Evolutionary conservation across 1,140 invertebrate genomes (phyloP).

Genomic region (Nylanderia fulva): DNA sequence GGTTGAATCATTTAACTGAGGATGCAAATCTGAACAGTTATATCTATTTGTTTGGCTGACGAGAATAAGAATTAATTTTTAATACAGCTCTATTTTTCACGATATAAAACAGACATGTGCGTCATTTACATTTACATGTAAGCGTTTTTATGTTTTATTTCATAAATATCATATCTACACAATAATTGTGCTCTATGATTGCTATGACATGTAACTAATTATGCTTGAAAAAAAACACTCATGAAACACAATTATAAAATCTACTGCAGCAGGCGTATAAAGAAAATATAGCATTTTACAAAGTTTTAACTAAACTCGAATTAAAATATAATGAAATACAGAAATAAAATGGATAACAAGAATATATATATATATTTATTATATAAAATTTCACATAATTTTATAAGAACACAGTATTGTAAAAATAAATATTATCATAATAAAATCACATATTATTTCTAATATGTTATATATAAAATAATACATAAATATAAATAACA

Average conservation of each 20-base stretch:
- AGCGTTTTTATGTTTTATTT: not conserved
- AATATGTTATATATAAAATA: not conserved
- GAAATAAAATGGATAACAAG: not conserved
- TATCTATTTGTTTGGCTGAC: not conserved
- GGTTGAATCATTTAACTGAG: not conserved
- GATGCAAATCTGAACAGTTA: not conserved
- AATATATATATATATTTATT: conserved; percentile 13
- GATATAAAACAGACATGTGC: too few relatives aligned
- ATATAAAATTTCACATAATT: conserved; percentile 17
- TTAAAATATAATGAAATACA: not conserved
- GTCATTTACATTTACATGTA: not conserved
- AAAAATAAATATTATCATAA: conserved; percentile 6
- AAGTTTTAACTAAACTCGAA: not conserved
- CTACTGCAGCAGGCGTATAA: not conserved
- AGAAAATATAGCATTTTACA: not conserved
- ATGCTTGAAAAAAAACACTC: not conserved
- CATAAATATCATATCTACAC: not conserved
- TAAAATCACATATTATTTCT: conserved; percentile 7
- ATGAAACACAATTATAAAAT: not conserved
- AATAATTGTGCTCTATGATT: not conserved
- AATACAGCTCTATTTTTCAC: too few relatives aligned
- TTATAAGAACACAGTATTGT: not conserved
- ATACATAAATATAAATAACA: not conserved
- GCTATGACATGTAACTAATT: not conserved
- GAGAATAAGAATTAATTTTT: too few relatives aligned